Evolutionary conservation across 1,140 invertebrate species (phyloP), one percentile per base, ranked within the genome.

Genomic region (Prorops nasuta): DNA sequence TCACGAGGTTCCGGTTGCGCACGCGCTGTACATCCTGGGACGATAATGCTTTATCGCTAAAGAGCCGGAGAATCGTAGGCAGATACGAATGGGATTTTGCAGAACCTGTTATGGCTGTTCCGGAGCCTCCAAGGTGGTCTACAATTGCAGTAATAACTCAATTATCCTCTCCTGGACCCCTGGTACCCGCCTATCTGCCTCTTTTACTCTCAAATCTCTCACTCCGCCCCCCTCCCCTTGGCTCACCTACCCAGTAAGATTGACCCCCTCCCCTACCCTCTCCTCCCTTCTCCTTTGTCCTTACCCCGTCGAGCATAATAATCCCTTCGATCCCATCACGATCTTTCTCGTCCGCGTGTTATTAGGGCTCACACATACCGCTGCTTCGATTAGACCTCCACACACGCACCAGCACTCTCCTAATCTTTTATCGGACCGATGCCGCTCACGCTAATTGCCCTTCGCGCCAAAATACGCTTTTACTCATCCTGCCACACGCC

Each of bases 101-200:
- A 70, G 68, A 77, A 77, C 72, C 74, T 75, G 73, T 73, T 74
- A 74, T 68, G 66, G 69, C 66, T 68, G 72, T 73, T 73, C 69
- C 64, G 63, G 60, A 64, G 66, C 72, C 69, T 69, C 74, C 76
- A 78, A 76, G 76, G 76, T 78, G 76, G 76, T 78, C 76, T 78
- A 78, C 76, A 77, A 78, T 78, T 78, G 76, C 73, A 78, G 74
- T 78, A 78, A 78, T 78, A 78, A 78, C 76, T 78, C 76, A 77
- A 78, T 78, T 78, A 78, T 78, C 74, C 70, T 76, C 74, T 76
- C 69, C 60, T 67, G 66, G 67, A 47, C 24, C 24, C 56, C 60
- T 51, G 60, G 69, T 71, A 68, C 65, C 72, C 72, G 69, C 74
- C 72, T 77, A 74, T 76, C 72, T 75, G 70, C 72, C 72, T 77